phyloP scores from a whole-genome alignment of 2,113 vertebrate species.

The Chiloscyllium plagiosum region DNA sequence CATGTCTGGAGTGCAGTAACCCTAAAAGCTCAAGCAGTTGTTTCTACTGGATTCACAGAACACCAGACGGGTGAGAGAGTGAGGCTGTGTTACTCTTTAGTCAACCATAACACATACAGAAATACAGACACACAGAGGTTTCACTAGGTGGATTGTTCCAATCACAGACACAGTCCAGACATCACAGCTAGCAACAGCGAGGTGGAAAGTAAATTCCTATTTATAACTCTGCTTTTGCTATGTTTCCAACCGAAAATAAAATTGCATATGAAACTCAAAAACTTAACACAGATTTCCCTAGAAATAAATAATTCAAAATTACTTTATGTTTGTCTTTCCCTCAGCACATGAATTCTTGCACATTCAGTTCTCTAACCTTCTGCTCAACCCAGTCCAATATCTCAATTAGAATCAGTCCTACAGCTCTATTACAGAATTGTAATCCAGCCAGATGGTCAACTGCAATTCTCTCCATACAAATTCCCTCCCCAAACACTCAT shows the following conservation, averaged over 20 bases:
- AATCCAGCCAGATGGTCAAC: too few species aligned
- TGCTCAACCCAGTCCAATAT: background rate
- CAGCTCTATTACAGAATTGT: background rate
- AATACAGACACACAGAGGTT: background rate
- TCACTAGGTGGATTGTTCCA: background rate
- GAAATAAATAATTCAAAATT: background rate
- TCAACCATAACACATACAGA: background rate
- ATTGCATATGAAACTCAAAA: background rate
- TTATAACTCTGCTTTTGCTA: background rate
- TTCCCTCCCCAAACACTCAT: too few species aligned
- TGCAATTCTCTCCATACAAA: too few species aligned
- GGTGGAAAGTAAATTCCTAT: background rate
- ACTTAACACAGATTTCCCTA: background rate
- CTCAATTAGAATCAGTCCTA: background rate
- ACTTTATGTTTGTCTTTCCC: background rate
- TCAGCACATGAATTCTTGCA: background rate
- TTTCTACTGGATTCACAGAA: background rate
- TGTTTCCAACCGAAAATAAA: background rate
- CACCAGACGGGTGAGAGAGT: background rate
- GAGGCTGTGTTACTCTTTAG: background rate
- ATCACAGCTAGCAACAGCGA: background rate
- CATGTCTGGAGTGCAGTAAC: background rate
- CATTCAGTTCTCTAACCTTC: background rate
- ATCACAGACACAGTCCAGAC: background rate
- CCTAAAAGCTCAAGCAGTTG: background rate